Base-by-base conservation (phyloP, 1,140 invertebrate species). In the Zaprionus davidi region DNA sequence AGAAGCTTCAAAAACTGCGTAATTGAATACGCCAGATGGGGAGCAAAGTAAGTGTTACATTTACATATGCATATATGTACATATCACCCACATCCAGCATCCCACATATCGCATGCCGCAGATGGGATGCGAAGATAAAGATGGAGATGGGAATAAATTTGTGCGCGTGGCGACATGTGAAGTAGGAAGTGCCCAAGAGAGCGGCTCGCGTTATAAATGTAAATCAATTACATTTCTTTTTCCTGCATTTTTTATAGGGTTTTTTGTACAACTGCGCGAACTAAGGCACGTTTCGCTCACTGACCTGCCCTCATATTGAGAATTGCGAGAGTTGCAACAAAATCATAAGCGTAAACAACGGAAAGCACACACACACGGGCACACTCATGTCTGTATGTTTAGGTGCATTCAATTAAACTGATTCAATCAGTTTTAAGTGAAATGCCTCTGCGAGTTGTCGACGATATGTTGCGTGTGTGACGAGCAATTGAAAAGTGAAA, bases 351-450 rank as follows among this genome's bases (percentile, higher is more conserved):
- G 55, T 65, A 81, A 85, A 78, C 63, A 85, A 74, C 62, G 65
- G 65, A 34, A 62, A 74, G 44, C 55, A 15, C 53, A 60, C 41
- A 41, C 26, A 38, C 34, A 51, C 26, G 65, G 12, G 64, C 24
- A 80, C n/a, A 58, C 51, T 38, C 24, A 22, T 56, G 36, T 28
- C 28, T 20, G 58, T 64, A 44, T 59, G 20, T 65, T 17, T 56
- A 49, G 46, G 60, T 75, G 62, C 80, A 53, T 68, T 74, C 80
- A 82, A 82, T 82, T 82, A 82, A 75, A 82, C 65, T 84, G 82
- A 86, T 86, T 84, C 75, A 84, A 78, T 86, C 67, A 78, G 20
- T 71, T 58, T 82, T 78, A 84, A 84, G 66, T 69, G 82, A 84
- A 84, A 86, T 65, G 82, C 79, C 72, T 70, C 46, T 20, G 31